Conservation (phyloP, 2,797 vertebrate species). For the Melanotaenia parkinsoni region DNA sequence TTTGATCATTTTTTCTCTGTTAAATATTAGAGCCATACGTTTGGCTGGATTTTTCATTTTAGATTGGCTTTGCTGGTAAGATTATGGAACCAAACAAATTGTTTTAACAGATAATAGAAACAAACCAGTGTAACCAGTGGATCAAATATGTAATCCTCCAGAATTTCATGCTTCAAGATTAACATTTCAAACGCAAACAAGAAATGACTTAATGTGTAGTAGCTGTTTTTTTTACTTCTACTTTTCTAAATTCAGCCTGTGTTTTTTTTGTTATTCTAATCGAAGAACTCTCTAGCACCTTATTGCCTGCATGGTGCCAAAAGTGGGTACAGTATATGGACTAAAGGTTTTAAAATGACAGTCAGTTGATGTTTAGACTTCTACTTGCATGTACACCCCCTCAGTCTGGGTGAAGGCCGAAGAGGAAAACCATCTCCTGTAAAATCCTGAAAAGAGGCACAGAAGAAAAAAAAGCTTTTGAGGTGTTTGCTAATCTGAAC, state of each 20-base stretch:
- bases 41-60: neutral
- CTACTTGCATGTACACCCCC: neutral
- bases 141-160: neutral
- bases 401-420: neutral
- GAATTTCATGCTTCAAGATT: neutral
- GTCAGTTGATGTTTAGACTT: conserved; percentile 13
- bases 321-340: conserved; percentile 9
- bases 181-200: neutral
- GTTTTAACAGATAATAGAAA: neutral
- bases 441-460: conserved; percentile 33
- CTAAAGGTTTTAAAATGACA: conserved; percentile 15
- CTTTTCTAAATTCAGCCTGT: neutral
- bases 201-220: neutral
- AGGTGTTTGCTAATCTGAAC: conserved; percentile 1
- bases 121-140: neutral
- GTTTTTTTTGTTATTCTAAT: neutral
- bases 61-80: neutral
- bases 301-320: conserved; percentile 24
- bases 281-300: conserved; percentile 49
- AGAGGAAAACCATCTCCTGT: conserved; percentile 1
- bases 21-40: neutral
- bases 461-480: conserved; percentile 22
- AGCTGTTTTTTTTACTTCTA: neutral
- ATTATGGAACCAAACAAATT: neutral
- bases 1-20: neutral